Base-by-base conservation (phyloP, 2,797 vertebrate species). In the Rhynchotus rufescens region DNA sequence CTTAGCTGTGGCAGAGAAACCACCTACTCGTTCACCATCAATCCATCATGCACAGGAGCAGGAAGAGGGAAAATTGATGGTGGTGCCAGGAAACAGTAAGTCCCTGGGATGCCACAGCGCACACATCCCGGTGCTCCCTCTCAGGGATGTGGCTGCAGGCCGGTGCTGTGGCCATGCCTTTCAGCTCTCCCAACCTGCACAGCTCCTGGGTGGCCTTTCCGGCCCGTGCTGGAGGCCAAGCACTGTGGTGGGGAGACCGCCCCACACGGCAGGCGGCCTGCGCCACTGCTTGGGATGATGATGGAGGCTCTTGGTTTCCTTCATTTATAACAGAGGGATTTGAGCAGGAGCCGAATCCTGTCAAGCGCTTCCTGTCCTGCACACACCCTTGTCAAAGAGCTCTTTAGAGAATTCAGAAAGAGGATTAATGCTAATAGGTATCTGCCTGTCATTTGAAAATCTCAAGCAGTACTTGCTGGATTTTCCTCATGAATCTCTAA, bases 381-480 rank as follows among this genome's bases (percentile, higher is more conserved):
- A 89, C 86, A 88, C 94, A 90, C 93, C 91, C 91, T 94, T 92
- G 90, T 93, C 94, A 95, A 88, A 95, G 74, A 92, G 77, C 92
- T 91, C 91, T 92, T 92, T 76, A 57, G 93, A 96, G 93, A 92
- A 88, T 74, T 94, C 44, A 86, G 88, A 95, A 95, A 96, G 96
- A 95, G 90, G 95, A 96, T 97, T 96, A 96, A 88, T 89, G 86
- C 62, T 95, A 95, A 95, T 95, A 96, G 86, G 86, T 95, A 98
- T 98, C 98, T 98, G 98, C 98, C 98, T 98, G 98, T 98, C 98
- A 98, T 96, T 97, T 98, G 98, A 98, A 98, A 98, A 97, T 98
- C 98, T 98, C 97, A 97, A 97, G 96, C 89, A 95, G 97, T 96
- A 97, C 97, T 96, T 96, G 97, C 97, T 98, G 97, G 94, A 97